These are phyloP conservation scores for Rotaria socialis DNA, from an alignment of 2,888 invertebrate species.

Conservation along the genomic window DNA sequence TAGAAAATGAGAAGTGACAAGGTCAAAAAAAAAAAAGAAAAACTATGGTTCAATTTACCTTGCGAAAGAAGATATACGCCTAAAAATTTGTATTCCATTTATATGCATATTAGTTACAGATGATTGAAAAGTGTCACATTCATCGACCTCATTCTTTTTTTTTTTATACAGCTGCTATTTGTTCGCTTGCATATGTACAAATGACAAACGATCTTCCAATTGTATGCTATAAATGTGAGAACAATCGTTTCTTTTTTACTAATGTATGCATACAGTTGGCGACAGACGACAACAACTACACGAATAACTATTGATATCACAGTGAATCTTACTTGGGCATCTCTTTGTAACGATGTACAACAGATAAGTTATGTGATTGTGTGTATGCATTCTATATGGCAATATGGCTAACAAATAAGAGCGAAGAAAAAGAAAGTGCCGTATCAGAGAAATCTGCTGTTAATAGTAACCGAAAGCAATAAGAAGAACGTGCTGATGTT, in stretches of 20 bases:
- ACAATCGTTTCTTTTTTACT: neutral
- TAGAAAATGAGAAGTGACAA: neutral
- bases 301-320: neutral
- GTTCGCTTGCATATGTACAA: neutral
- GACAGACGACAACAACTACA: neutral
- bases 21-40: neutral
- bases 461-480: neutral
- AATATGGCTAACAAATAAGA: neutral
- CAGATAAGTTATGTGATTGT: neutral
- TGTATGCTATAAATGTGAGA: neutral
- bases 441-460: neutral
- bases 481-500: conserved; percentile 14
- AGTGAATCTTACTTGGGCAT: neutral
- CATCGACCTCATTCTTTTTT: neutral
- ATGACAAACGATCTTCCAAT: neutral
- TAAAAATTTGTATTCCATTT: neutral
- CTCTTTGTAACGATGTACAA: neutral
- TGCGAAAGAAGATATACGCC: neutral
- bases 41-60: neutral
- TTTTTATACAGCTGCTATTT: neutral
- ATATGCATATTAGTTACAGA: neutral
- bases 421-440: neutral
- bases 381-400: neutral
- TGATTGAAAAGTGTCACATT: neutral
- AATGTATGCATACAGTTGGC: neutral